Conservation (phyloP, 2,888 invertebrate genomes). For the Phengaris arion region DNA sequence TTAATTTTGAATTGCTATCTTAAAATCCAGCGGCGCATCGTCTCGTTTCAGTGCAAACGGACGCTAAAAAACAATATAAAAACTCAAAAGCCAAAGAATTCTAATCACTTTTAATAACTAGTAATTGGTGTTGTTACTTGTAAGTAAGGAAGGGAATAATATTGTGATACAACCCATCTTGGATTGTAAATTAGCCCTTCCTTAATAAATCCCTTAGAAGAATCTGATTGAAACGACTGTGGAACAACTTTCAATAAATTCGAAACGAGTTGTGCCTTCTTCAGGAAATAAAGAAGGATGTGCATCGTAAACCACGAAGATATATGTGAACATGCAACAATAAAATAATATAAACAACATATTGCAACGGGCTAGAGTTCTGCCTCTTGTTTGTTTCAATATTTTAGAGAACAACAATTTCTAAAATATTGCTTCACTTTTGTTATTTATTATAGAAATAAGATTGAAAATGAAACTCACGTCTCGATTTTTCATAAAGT, state of each 20-base stretch:
- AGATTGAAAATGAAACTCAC: background rate
- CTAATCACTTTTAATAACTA: background rate
- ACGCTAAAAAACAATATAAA: background rate
- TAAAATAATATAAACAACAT: constrained; percentile 61
- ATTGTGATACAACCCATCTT: background rate
- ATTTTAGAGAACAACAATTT: background rate
- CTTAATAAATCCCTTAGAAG: constrained; percentile 28
- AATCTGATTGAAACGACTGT: constrained; percentile 32
- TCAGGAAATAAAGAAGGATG: constrained; percentile 63
- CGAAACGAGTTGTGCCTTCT: constrained; percentile 42
- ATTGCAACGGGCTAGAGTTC: constrained; percentile 52
- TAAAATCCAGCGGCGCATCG: too few relatives aligned
- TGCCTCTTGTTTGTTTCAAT: constrained; percentile 19
- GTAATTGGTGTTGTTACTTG: constrained; percentile 5
- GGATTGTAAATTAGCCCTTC: too few relatives aligned
- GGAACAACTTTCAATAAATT: constrained; percentile 51
- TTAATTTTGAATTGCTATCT: too few relatives aligned
- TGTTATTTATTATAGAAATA: background rate
- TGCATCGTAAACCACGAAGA: constrained; percentile 67
- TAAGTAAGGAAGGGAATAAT: background rate
- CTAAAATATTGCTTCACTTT: background rate
- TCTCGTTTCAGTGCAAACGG: background rate
- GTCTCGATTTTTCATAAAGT: background rate
- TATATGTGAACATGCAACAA: constrained; percentile 61
- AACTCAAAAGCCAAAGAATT: background rate